Conservation (phyloP, 2,888 invertebrate genomes). For the Lissocephala sabroskyi region DNA sequence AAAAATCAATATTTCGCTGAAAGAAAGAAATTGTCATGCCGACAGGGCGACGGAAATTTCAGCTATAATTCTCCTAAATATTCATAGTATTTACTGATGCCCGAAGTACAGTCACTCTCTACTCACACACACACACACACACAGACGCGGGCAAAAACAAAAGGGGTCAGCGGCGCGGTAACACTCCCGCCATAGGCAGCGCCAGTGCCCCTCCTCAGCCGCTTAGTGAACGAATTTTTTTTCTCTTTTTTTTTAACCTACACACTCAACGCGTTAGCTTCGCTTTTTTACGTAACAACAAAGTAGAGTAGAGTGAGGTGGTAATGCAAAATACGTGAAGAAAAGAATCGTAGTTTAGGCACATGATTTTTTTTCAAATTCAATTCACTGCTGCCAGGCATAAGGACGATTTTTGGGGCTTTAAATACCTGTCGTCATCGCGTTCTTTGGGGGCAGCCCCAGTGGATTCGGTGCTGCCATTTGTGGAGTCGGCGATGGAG, state of each 20-base stretch:
- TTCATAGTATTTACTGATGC: slow-evolving; percentile 11
- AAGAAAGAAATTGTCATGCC: too few relatives aligned
- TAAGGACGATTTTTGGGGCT: slow-evolving; percentile 14
- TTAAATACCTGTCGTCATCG: slow-evolving; percentile 84
- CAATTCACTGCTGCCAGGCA: neutral
- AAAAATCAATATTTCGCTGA: slow-evolving; percentile 20
- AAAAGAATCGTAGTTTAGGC: slow-evolving; percentile 39
- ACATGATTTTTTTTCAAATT: slow-evolving; percentile 36
- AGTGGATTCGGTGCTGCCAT: slow-evolving; percentile 54
- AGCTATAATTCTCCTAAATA: slow-evolving; percentile 41
- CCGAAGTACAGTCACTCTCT: slow-evolving; percentile 65
- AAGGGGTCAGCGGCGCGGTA: slow-evolving; percentile 41
- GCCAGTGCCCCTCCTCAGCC: slow-evolving; percentile 11
- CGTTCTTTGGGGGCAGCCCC: slow-evolving; percentile 71
- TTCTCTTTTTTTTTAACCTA: too few relatives aligned
- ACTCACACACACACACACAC: slow-evolving; percentile 31
- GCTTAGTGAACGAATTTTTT: too few relatives aligned
- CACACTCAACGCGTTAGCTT: slow-evolving; percentile 51
- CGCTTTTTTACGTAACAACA: slow-evolving; percentile 59
- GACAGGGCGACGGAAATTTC: too few relatives aligned
- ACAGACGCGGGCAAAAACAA: slow-evolving; percentile 46
- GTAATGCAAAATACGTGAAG: slow-evolving; percentile 23
- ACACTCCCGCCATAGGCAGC: slow-evolving; percentile 34
- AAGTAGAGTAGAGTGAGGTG: slow-evolving; percentile 33
- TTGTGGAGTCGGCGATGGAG: slow-evolving; percentile 72